Percentiles rank a stretch among this genome's conserved stretches.
Evolutionary conservation across 2,113 vertebrate species (phyloP).

Genomic region (Odocoileus hemionus): DNA sequence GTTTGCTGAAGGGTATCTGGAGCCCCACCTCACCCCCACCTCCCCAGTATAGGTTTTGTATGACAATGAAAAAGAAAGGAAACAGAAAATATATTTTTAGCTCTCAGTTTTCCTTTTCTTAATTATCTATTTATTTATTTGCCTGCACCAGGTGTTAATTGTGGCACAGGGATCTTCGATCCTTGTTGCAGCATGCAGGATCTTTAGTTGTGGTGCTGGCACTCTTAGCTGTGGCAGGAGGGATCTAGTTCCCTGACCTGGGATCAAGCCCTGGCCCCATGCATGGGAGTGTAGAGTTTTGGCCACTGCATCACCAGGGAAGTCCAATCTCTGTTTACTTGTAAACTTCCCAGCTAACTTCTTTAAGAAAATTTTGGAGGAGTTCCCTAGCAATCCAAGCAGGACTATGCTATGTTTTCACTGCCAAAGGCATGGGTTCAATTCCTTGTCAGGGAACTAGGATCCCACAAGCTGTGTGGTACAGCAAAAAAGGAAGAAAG

Average conservation of each 20-base stretch:
- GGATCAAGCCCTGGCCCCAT: neutral
- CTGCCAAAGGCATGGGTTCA: neutral
- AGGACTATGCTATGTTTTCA: neutral
- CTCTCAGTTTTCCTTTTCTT: neutral
- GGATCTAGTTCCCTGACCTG: neutral
- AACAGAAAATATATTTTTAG: neutral
- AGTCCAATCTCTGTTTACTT: neutral
- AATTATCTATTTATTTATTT: neutral
- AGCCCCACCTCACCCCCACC: neutral
- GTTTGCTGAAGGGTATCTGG: neutral
- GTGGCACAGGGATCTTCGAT: neutral
- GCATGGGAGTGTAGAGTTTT: neutral
- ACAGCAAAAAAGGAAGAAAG: neutral
- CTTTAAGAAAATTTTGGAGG: neutral
- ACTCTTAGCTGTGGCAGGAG: neutral
- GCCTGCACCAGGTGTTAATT: neutral
- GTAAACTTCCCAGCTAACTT: neutral
- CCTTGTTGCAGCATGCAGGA: neutral
- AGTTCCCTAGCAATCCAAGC: neutral
- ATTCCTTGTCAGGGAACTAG: neutral
- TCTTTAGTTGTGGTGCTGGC: neutral
- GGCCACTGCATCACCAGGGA: neutral
- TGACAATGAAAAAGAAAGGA: neutral
- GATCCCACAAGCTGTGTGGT: neutral
- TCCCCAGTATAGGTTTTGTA: neutral